Conservation (phyloP, 1,140 invertebrate genomes). For the Ceratina australensis region DNA sequence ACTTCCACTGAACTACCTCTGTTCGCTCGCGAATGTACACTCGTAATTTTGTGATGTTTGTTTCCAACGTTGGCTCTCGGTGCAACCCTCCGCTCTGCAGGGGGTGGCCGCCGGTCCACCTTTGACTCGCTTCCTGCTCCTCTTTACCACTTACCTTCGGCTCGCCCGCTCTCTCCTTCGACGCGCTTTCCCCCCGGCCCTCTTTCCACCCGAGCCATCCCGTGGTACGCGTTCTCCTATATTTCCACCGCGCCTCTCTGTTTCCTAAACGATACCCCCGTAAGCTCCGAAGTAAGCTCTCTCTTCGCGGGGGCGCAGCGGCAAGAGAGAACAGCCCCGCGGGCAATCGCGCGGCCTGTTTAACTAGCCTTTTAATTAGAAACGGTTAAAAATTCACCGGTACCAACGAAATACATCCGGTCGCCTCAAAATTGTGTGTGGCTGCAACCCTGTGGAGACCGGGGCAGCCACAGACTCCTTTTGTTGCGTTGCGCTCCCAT, state of each 20-base stretch:
- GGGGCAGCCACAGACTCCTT: slow-evolving; percentile 59
- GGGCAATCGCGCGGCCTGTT: slow-evolving; percentile 76
- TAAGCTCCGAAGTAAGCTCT: slow-evolving; percentile 49
- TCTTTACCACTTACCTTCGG: slow-evolving; percentile 7
- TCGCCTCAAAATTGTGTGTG: slow-evolving; percentile 68
- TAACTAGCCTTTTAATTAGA: slow-evolving; percentile 81
- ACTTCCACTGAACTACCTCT: not conserved
- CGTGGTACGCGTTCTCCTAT: not conserved
- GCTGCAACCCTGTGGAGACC: slow-evolving; percentile 50
- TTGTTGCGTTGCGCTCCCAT: slow-evolving; percentile 68
- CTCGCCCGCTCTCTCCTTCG: not conserved
- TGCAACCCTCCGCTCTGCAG: slow-evolving; percentile 42
- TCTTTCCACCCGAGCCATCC: slow-evolving; percentile 22
- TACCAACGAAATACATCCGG: slow-evolving; percentile 71
- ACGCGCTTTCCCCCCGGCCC: not conserved
- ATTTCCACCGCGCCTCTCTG: not conserved
- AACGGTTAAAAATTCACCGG: slow-evolving; percentile 79
- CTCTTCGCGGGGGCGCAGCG: not conserved
- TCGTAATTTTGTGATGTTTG: slow-evolving; percentile 70
- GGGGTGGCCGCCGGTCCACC: slow-evolving; percentile 24
- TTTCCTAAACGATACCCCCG: slow-evolving; percentile 30
- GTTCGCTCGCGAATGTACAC: slow-evolving; percentile 59
- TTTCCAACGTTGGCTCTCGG: slow-evolving; percentile 69
- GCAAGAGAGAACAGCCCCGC: slow-evolving; percentile 53
- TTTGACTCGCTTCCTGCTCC: slow-evolving; percentile 12